Conservation (phyloP, 1,140 invertebrate species). For the Aphelenchoides avenae region DNA sequence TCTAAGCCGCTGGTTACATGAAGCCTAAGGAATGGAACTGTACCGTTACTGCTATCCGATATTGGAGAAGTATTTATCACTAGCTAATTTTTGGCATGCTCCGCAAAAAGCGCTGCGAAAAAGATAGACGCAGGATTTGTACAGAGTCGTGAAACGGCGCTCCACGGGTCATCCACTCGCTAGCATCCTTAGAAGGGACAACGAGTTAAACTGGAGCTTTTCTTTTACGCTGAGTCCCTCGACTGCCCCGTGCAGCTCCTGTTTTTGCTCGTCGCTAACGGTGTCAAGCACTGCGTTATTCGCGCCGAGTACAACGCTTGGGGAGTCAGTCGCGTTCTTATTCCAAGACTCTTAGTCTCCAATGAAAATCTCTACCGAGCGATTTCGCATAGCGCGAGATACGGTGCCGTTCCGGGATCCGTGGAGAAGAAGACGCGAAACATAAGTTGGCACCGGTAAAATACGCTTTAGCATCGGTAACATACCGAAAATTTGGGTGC, state of each 20-base stretch:
- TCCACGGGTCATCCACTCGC: no score
- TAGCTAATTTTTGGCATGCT: no score
- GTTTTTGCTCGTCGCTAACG: no score
- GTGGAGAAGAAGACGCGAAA: conserved; percentile 82
- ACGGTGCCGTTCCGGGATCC: conserved; percentile 91
- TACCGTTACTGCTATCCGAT: no score
- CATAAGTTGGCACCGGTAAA: conserved; percentile 3
- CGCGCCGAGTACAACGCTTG: background rate
- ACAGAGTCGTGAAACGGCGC: background rate
- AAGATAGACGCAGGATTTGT: background rate
- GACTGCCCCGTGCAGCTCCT: no score
- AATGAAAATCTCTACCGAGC: conserved; percentile 82
- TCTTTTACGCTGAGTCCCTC: no score
- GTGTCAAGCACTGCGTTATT: no score
- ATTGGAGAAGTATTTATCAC: no score
- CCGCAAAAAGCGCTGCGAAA: conserved; percentile 3
- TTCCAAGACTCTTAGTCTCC: background rate
- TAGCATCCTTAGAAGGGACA: no score
- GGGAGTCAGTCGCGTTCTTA: conserved; percentile 2
- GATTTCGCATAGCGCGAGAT: conserved; percentile 93
- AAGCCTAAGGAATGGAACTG: no score
- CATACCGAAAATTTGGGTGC: conserved; percentile 75
- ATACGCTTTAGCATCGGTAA: background rate
- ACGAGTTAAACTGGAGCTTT: no score
- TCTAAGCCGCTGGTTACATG: no score